Percentiles rank a stretch among this genome's conserved stretches.
phyloP scores from a whole-genome alignment of 2,888 invertebrate genomes.

The Octodonta nipae region DNA sequence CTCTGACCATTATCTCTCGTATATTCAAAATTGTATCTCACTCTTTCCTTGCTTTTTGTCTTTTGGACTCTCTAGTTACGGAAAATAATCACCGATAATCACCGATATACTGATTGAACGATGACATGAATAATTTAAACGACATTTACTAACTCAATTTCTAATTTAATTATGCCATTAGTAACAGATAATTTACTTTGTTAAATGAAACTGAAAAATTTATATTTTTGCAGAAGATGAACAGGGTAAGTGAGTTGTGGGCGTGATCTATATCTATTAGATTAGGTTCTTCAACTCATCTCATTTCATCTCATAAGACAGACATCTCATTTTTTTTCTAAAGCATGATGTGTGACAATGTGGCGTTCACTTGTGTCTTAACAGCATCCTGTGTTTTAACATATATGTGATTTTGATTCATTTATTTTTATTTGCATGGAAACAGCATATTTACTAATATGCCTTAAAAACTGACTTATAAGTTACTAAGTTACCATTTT shows the following conservation, averaged over 20 bases:
- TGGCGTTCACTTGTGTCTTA: background rate
- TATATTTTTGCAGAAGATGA: slow-evolving; percentile 36
- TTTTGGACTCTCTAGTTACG: too few species aligned
- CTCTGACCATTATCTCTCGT: too few species aligned
- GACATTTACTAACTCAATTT: too few species aligned
- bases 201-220: slow-evolving; percentile 13
- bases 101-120: too few species aligned
- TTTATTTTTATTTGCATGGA: slow-evolving; percentile 1
- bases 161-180: background rate
- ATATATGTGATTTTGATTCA: background rate
- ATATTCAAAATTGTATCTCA: too few species aligned
- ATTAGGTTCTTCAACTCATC: slow-evolving; percentile 23
- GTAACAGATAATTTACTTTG: slow-evolving; percentile 3
- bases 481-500: too few species aligned
- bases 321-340: background rate
- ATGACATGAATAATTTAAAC: too few species aligned
- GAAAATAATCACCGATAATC: too few species aligned
- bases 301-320: slow-evolving; percentile 4
- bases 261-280: slow-evolving; percentile 24
- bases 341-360: slow-evolving; percentile 1
- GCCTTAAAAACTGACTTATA: too few species aligned
- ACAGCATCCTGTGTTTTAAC: too few species aligned
- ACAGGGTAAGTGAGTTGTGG: slow-evolving; percentile 35
- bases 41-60: too few species aligned
- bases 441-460: too few species aligned